A percentile compares a stretch with the other conserved stretches of the same genome.
These are phyloP conservation scores for Phainopepla nitens DNA, from an alignment of 2,113 vertebrate species.

Conservation along the genomic window DNA sequence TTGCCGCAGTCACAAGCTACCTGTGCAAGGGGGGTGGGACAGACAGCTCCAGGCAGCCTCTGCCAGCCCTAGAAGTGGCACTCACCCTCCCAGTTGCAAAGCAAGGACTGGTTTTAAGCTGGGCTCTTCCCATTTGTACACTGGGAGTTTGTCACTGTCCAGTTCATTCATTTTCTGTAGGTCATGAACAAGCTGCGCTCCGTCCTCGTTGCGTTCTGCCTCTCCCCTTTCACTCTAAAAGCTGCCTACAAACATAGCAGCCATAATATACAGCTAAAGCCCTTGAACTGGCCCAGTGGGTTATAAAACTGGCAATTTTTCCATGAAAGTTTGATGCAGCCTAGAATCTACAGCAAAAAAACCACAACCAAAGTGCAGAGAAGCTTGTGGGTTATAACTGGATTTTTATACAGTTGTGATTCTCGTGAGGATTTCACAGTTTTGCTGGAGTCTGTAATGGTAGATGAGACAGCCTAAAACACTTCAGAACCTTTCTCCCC, in stretches of 20 bases:
- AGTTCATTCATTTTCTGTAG: background rate
- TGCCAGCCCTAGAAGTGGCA: background rate
- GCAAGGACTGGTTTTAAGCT: background rate
- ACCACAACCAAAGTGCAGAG: background rate
- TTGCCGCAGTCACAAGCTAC: fast-evolving
- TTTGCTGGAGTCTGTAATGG: fast-evolving
- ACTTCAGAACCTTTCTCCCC: background rate
- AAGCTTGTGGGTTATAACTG: background rate
- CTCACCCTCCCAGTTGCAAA: background rate
- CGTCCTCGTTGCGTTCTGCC: fast-evolving
- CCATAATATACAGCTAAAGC: background rate
- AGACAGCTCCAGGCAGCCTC: background rate
- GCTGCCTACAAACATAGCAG: background rate
- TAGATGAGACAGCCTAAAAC: background rate
- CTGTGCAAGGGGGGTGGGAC: background rate
- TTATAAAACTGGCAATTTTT: background rate
- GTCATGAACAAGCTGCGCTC: background rate
- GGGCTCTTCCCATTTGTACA: background rate
- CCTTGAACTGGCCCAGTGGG: background rate
- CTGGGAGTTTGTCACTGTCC: background rate
- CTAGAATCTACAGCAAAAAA: background rate
- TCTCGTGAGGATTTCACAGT: background rate
- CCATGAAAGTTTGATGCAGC: background rate
- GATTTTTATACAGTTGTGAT: background rate
- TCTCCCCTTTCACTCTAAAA: background rate